Evolutionary conservation across 2,113 vertebrate species (phyloP), one percentile per base, ranked within the genome.

Genomic region (Sprattus sprattus): DNA sequence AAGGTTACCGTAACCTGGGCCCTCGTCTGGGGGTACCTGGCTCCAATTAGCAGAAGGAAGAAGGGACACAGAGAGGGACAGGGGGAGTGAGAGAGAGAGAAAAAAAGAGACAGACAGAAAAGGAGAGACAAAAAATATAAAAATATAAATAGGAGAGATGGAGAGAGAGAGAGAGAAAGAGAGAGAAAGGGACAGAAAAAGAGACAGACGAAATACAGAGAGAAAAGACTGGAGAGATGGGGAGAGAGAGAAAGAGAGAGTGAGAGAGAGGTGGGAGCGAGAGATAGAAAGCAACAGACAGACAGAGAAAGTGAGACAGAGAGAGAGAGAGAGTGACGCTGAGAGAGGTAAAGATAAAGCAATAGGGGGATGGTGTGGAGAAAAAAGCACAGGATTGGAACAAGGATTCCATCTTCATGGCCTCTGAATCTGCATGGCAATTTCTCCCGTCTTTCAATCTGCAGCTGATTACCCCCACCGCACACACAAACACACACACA

Each of bases 381-480:
- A 81, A 81, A 81, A 88, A 86, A 71, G 28, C 64, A 8, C 7
- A 32, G 87, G 84, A 88, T 85, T 88, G 85, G 90, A 90, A 89
- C 89, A 92, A 90, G 91, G 90, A 71, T 91, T 92, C 89, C 71
- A 49, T 91, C 88, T 89, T 93, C 93, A 93, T 91, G 89, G 92
- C 89, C 92, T 93, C 92, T 94, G 95, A 95, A 95, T 94, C 93
- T 95, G 93, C 95, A 95, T 94, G 92, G 92, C 92, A 94, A 94
- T 95, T 94, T 94, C 91, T 83, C 84, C 85, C 90, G 88, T 89
- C 90, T 88, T 89, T 91, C 91, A 91, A 92, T 92, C 91, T 91
- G 89, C 85, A 88, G 91, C 84, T 93, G 91, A 95, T 95, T 94
- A 93, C 93, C 91, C 91, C 90, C 60, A 90, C 91, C 88, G 64